Evolutionary conservation across 1,140 invertebrate genomes (phyloP).

Genomic region (Aphis craccivora): DNA sequence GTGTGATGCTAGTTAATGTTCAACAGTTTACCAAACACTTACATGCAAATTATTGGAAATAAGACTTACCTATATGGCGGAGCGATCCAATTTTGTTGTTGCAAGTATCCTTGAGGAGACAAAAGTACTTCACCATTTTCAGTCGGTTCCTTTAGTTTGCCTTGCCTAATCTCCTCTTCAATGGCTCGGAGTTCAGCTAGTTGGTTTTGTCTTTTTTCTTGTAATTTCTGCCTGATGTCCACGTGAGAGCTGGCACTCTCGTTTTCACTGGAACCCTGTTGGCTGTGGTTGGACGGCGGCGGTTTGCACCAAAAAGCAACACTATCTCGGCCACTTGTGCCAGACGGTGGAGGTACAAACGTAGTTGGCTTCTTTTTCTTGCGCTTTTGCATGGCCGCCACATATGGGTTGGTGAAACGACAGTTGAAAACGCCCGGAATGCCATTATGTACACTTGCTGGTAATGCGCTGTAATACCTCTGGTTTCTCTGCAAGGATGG

Average conservation of each 20-base stretch:
- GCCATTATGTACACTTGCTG: slow-evolving; percentile 63
- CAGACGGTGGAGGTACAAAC: slow-evolving; percentile 80
- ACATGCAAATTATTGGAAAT: background rate
- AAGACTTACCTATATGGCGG: slow-evolving; percentile 61
- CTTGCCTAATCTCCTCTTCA: slow-evolving; percentile 87
- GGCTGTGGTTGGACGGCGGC: slow-evolving; percentile 66
- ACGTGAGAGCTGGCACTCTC: slow-evolving; percentile 77
- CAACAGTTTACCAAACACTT: background rate
- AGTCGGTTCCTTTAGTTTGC: slow-evolving; percentile 72
- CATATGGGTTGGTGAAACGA: slow-evolving; percentile 78
- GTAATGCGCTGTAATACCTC: slow-evolving; percentile 54
- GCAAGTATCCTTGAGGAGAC: slow-evolving; percentile 59
- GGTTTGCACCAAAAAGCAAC: slow-evolving; percentile 83
- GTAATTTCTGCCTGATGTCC: slow-evolving; percentile 85
- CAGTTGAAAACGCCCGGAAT: slow-evolving; percentile 90
- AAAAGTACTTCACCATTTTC: slow-evolving; percentile 63
- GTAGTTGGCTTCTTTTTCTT: slow-evolving; percentile 90
- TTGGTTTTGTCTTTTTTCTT: slow-evolving; percentile 89
- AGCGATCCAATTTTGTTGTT: slow-evolving; percentile 62
- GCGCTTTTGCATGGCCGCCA: slow-evolving; percentile 70
- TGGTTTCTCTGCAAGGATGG: slow-evolving; percentile 38
- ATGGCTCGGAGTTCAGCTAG: slow-evolving; percentile 79
- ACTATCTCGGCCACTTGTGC: slow-evolving; percentile 63
- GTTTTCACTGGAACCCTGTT: slow-evolving; percentile 71
- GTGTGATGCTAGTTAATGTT: background rate